phyloP scores from a whole-genome alignment of 2,888 invertebrate genomes.

The Glyphotaelius pellucidus region DNA sequence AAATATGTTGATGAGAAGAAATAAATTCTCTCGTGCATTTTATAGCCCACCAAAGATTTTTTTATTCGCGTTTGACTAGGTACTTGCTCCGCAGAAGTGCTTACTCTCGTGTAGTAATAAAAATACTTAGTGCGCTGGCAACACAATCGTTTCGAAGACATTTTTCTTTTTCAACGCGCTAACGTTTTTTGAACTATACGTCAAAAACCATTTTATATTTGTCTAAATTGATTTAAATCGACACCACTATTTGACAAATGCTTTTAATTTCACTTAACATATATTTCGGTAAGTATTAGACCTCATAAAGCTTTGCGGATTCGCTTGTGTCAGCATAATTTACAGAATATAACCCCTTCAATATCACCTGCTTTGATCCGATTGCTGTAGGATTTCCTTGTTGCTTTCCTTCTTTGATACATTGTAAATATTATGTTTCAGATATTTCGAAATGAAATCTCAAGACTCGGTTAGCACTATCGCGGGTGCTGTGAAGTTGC shows the following conservation, averaged over 20 bases:
- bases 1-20: no score
- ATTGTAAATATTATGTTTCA: slow-evolving; percentile 28
- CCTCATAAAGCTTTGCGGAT: background rate
- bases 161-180: slow-evolving; percentile 45
- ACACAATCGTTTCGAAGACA: slow-evolving; percentile 8
- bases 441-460: slow-evolving; percentile 57
- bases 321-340: background rate
- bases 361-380: slow-evolving; percentile 9
- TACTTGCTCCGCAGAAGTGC: no score
- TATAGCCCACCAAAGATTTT: no score
- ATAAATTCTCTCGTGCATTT: no score
- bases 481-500: slow-evolving; percentile 57
- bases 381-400: slow-evolving; percentile 3
- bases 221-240: background rate
- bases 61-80: no score
- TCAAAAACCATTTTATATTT: slow-evolving; percentile 39
- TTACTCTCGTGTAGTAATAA: no score
- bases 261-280: background rate
- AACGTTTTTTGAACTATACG: slow-evolving; percentile 45
- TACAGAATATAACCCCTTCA: background rate
- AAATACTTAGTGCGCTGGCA: background rate
- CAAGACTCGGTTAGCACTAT: slow-evolving; percentile 58
- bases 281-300: slow-evolving; percentile 21
- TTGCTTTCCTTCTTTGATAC: background rate
- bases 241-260: slow-evolving; percentile 32